phyloP scores from a whole-genome alignment of 1,140 invertebrate species.

The Aphaenogaster rudis region DNA sequence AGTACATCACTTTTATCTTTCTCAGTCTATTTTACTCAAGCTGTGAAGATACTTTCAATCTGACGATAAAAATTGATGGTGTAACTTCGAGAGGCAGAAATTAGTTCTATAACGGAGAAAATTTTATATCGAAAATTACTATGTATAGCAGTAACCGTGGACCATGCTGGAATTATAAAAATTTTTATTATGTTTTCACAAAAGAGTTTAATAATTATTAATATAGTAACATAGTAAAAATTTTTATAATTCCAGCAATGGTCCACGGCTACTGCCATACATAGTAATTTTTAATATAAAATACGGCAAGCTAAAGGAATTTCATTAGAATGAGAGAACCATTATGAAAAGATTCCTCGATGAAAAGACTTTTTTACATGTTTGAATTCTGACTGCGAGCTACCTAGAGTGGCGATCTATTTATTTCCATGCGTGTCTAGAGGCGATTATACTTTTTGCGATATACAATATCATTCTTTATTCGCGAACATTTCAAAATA shows the following conservation, averaged over 20 bases:
- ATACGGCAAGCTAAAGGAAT: background rate
- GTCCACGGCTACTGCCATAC: too few species aligned
- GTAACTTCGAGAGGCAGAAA: background rate
- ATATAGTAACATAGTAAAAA: too few species aligned
- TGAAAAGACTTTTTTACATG: background rate
- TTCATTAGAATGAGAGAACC: background rate
- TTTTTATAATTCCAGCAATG: too few species aligned
- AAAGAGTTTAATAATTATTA: too few species aligned
- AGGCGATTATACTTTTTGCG: background rate
- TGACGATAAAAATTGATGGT: background rate
- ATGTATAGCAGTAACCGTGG: too few species aligned
- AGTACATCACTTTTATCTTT: background rate
- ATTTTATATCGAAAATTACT: too few species aligned
- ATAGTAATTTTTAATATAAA: too few species aligned
- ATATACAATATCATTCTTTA: background rate
- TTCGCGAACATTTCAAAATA: background rate
- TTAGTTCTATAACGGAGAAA: background rate
- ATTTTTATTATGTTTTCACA: too few species aligned
- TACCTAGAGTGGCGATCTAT: background rate
- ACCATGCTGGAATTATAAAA: too few species aligned
- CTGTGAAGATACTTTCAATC: background rate
- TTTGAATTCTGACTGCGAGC: slow-evolving; percentile 2
- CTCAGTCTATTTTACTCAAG: slow-evolving; percentile 3
- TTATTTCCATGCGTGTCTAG: background rate
- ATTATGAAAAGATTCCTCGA: background rate